phyloP scores from a whole-genome alignment of 2,888 invertebrate genomes.

The Stegana nigrithorax region DNA sequence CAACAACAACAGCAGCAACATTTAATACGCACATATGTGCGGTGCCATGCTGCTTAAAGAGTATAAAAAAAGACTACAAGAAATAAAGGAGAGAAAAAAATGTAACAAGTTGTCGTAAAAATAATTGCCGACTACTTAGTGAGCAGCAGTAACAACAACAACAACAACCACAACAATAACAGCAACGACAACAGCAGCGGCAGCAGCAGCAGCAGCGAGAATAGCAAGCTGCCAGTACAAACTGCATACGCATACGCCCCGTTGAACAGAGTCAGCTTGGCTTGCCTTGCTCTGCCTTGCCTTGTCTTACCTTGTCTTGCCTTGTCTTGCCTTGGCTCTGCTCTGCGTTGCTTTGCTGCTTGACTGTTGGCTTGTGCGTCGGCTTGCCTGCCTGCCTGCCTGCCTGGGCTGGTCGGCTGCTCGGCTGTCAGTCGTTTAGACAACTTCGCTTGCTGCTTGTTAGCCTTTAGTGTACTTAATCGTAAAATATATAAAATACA shows the following conservation, averaged over 20 bases:
- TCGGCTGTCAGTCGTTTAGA: neutral
- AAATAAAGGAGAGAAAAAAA: no score
- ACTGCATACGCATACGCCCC: slow-evolving; percentile 19
- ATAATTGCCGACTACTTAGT: slow-evolving; percentile 61
- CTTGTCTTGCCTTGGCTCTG: neutral
- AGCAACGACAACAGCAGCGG: slow-evolving; percentile 27
- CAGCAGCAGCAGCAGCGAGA: slow-evolving; percentile 41
- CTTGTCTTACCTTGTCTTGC: neutral
- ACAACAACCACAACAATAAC: no score
- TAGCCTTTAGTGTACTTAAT: slow-evolving; percentile 8
- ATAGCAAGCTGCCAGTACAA: neutral
- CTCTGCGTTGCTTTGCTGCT: neutral
- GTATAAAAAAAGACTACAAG: no score
- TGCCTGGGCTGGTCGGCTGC: neutral
- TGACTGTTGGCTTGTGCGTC: neutral
- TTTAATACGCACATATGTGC: slow-evolving; percentile 33
- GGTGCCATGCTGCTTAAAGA: slow-evolving; percentile 23
- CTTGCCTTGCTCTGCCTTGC: neutral
- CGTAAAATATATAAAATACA: slow-evolving; percentile 9
- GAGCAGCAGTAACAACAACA: no score
- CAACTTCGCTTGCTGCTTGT: neutral
- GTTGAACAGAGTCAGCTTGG: slow-evolving; percentile 5
- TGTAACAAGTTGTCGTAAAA: slow-evolving; percentile 60
- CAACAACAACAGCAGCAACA: no score
- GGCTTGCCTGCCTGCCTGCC: neutral